A percentile compares a stretch with the other conserved stretches of the same genome.
phyloP scores from a whole-genome alignment of 2,888 invertebrate species.

The Pyrrhosoma nymphula region DNA sequence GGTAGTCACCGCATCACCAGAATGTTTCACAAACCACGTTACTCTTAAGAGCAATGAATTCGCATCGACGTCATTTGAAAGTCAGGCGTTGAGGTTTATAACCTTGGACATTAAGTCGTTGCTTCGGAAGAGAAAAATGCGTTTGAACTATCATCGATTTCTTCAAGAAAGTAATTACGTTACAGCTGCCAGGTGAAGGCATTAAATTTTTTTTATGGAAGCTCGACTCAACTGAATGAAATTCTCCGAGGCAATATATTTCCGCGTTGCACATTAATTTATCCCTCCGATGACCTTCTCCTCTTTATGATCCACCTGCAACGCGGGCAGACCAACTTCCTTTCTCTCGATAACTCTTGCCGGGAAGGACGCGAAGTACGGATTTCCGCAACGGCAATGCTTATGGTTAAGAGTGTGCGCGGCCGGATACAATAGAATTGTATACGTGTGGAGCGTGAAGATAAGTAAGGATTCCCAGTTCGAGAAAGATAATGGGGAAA shows the following conservation, averaged over 20 bases:
- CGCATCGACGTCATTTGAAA: not conserved
- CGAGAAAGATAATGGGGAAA: no score
- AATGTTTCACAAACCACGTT: not conserved
- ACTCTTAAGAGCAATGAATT: not conserved
- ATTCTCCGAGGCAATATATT: not conserved
- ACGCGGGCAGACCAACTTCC: not conserved
- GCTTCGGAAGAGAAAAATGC: not conserved
- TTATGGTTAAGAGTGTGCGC: not conserved
- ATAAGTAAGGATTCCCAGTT: no score
- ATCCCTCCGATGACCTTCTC: slow-evolving; percentile 6
- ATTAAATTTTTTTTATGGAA: not conserved
- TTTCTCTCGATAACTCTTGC: slow-evolving; percentile 11
- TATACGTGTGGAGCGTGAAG: not conserved
- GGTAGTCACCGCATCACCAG: not conserved
- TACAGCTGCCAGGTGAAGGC: not conserved
- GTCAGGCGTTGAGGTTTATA: not conserved
- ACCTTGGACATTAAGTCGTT: not conserved
- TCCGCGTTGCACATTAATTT: slow-evolving; percentile 44
- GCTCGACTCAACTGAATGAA: slow-evolving; percentile 14
- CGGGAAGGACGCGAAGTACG: not conserved
- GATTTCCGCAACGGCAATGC: not conserved
- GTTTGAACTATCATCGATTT: not conserved
- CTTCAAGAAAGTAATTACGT: not conserved
- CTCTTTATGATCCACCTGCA: slow-evolving; percentile 18
- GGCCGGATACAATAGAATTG: not conserved